Evolutionary conservation across 37 sponge, comb jelly and placozoan species (phyloP).

Genomic region (Chondrosia reniformis): DNA sequence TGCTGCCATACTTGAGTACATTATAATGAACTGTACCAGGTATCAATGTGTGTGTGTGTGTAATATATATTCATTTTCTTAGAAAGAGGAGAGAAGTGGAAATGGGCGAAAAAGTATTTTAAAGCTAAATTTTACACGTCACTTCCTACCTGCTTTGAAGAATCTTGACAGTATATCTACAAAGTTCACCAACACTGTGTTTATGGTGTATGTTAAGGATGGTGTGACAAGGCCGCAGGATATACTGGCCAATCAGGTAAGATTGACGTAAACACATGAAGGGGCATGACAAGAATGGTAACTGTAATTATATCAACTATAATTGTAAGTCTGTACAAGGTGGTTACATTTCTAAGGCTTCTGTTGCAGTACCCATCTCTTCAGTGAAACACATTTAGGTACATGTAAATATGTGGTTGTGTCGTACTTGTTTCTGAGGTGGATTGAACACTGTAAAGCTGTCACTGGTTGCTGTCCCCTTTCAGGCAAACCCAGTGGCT

Average conservation of each 20-base stretch:
- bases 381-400: too few relatives aligned
- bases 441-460: too few relatives aligned
- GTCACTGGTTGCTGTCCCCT: too few relatives aligned
- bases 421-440: too few relatives aligned
- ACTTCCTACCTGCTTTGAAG: slow-evolving; percentile 37
- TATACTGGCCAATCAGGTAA: slow-evolving; percentile 57
- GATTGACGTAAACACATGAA: too few relatives aligned
- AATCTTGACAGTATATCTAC: slow-evolving; percentile 71
- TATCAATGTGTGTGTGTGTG: neutral
- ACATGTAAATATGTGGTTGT: too few relatives aligned
- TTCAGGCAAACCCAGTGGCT: slow-evolving; percentile 4
- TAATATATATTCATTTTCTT: too few relatives aligned
- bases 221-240: slow-evolving; percentile 61
- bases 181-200: slow-evolving; percentile 76
- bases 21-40: neutral
- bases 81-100: neutral
- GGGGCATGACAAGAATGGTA: too few relatives aligned
- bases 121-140: slow-evolving; percentile 42
- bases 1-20: neutral
- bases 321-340: too few relatives aligned
- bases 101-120: neutral
- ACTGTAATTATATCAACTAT: too few relatives aligned
- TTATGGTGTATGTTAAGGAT: slow-evolving; percentile 69
- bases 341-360: too few relatives aligned
- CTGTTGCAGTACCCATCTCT: too few relatives aligned